These are phyloP conservation scores for Zele albiditarsus DNA, from an alignment of 2,888 invertebrate species.

Conservation along the genomic window DNA sequence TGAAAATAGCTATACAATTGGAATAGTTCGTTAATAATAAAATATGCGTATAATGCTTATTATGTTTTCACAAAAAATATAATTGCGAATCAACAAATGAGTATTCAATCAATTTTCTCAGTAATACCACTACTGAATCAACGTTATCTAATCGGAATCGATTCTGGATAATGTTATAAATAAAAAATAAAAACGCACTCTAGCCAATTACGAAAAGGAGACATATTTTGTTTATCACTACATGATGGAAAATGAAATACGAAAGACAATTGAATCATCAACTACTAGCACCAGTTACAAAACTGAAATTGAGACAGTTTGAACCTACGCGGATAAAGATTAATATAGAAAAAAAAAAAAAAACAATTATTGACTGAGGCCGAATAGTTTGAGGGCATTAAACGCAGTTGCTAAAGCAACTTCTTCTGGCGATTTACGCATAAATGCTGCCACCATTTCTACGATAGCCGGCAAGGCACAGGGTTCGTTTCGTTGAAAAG, in stretches of 20 bases:
- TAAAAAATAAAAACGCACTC: not conserved
- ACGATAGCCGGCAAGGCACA: conserved; percentile 94
- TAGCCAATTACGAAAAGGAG: not conserved
- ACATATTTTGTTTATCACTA: not conserved
- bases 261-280: not conserved
- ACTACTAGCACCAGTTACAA: not conserved
- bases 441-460: conserved; percentile 95
- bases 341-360: conserved; percentile 5
- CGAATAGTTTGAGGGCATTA: conserved; percentile 92
- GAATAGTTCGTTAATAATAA: conserved; percentile 12
- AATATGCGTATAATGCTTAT: conserved; percentile 5
- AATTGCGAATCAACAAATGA: not conserved
- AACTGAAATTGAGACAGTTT: not conserved
- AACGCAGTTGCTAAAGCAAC: conserved; percentile 93
- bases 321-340: not conserved
- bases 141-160: not conserved
- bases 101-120: not conserved
- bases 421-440: conserved; percentile 89
- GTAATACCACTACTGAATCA: not conserved
- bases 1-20: conserved; percentile 43
- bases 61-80: not conserved
- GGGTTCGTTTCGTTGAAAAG: conserved; percentile 97
- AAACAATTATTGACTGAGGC: conserved; percentile 82
- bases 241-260: not conserved
- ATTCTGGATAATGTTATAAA: not conserved